Evolutionary conservation across 30 jellyfish, hydroid and myxozoan species (phyloP).

Genomic region (Turritopsis dohrnii): DNA sequence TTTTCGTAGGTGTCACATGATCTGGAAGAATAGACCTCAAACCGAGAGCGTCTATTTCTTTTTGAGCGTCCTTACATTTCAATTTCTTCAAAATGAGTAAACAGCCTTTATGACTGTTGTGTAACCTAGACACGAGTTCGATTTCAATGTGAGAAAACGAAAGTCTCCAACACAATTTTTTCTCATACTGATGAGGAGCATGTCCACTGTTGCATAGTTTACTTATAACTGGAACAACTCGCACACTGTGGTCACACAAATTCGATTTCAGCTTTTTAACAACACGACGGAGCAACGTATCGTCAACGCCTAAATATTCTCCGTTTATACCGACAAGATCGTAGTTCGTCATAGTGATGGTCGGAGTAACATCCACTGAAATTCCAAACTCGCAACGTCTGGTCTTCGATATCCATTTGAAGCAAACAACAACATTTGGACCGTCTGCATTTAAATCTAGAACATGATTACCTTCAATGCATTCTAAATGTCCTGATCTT

Average conservation of each 20-base stretch:
- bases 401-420: not conserved
- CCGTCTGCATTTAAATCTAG: not conserved
- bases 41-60: not conserved
- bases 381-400: not conserved
- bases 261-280: too few species aligned
- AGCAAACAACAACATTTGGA: not conserved
- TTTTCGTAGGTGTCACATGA: not conserved
- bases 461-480: not conserved
- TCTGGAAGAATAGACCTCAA: not conserved
- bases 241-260: not conserved
- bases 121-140: not conserved
- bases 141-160: not conserved
- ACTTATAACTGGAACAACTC: not conserved
- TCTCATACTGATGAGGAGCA: not conserved
- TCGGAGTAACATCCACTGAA: not conserved
- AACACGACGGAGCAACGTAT: not conserved
- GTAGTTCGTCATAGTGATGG: not conserved
- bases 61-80: not conserved
- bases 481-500: not conserved
- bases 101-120: not conserved
- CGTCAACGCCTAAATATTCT: not conserved
- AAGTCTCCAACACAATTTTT: not conserved
- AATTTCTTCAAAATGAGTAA: too few species aligned
- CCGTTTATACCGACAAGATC: not conserved
- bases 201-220: not conserved